Evolutionary conservation across 2,888 invertebrate genomes (phyloP).

Genomic region (Rhamphomyia laevipes): DNA sequence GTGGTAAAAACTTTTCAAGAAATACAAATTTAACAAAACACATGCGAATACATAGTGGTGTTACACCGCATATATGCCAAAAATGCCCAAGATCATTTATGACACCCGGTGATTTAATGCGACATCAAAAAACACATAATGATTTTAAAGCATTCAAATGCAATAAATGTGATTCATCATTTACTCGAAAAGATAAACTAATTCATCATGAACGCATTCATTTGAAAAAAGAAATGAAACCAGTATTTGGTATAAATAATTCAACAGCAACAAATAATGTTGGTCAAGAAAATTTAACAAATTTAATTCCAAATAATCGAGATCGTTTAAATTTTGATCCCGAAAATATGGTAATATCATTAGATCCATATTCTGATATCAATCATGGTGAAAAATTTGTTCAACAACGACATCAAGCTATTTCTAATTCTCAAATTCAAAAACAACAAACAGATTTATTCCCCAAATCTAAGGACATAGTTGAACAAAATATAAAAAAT

Average conservation of each 20-base stretch:
- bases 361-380: slow-evolving; percentile 22
- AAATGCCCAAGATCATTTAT: slow-evolving; percentile 62
- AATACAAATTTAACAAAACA: slow-evolving; percentile 69
- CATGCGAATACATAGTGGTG: slow-evolving; percentile 57
- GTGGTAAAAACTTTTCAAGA: slow-evolving; percentile 61
- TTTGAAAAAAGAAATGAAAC: slow-evolving; percentile 21
- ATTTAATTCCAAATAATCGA: not conserved
- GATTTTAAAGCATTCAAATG: slow-evolving; percentile 55
- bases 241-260: slow-evolving; percentile 5
- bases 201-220: slow-evolving; percentile 54
- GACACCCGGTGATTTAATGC: slow-evolving; percentile 51
- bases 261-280: not conserved
- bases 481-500: slow-evolving; percentile 9
- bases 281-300: not conserved
- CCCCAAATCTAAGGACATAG: not conserved
- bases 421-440: not conserved
- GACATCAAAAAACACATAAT: slow-evolving; percentile 55
- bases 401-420: not conserved
- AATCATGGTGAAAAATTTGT: slow-evolving; percentile 3
- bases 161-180: slow-evolving; percentile 51
- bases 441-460: slow-evolving; percentile 9
- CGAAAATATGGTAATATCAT: slow-evolving; percentile 19
- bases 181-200: slow-evolving; percentile 57
- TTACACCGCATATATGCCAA: slow-evolving; percentile 59
- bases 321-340: not conserved